These are phyloP conservation scores for Heterochromis multidens DNA, from an alignment of 2,113 vertebrate genomes.

Conservation along the genomic window DNA sequence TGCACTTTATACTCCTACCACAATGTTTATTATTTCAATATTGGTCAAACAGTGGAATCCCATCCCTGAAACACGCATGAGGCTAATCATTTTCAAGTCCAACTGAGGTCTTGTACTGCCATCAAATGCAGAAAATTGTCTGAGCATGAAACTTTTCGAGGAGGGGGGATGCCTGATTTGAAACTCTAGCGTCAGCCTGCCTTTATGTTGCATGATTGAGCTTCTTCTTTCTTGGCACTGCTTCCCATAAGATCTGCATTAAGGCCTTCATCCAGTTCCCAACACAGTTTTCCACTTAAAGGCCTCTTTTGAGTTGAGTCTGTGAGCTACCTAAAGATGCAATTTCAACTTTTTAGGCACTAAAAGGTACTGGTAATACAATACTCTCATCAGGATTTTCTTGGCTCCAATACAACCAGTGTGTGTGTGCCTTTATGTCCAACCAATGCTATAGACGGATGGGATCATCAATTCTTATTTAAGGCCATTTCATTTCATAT, in stretches of 20 bases:
- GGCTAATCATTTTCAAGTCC: conserved; percentile 9
- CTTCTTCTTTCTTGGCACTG: conserved; percentile 18
- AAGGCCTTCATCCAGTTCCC: conserved; percentile 23
- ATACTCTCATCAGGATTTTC: conserved; percentile 59
- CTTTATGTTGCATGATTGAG: not conserved
- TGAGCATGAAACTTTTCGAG: not conserved
- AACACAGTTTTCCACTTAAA: conserved; percentile 55
- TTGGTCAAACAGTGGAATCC: conserved; percentile 21
- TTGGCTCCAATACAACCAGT: conserved; percentile 25
- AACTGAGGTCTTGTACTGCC: not conserved
- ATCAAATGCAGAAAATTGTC: conserved; percentile 34
- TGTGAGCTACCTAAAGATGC: conserved; percentile 42
- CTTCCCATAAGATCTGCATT: conserved; percentile 47
- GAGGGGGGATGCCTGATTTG: conserved; percentile 21
- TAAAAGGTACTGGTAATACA: conserved; percentile 49
- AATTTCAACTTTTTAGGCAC: conserved; percentile 51
- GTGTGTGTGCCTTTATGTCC: conserved; percentile 23
- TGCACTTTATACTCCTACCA: conserved; percentile 6
- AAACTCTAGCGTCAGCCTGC: not conserved
- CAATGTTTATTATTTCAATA: conserved; percentile 34
- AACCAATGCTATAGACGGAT: conserved; percentile 32
- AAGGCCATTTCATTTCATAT: conserved; percentile 57
- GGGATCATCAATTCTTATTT: conserved; percentile 69
- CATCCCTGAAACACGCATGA: conserved; percentile 1
- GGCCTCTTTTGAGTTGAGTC: conserved; percentile 28